A percentile compares a stretch with the other conserved stretches of the same genome.
phyloP scores from a whole-genome alignment of 2,888 invertebrate genomes.

The Polia nebulosa region DNA sequence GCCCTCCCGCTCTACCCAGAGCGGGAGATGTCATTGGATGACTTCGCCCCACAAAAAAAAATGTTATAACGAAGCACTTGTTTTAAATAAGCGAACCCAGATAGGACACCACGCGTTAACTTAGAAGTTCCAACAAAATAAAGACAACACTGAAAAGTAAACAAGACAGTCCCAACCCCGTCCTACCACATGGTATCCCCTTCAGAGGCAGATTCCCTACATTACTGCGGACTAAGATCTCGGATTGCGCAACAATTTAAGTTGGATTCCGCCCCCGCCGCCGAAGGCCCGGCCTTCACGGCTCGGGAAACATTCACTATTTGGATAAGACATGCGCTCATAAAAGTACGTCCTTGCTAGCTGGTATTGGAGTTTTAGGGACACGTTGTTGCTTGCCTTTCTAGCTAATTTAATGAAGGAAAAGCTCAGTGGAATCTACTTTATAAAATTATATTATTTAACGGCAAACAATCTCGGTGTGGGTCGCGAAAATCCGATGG shows the following conservation, averaged over 20 bases:
- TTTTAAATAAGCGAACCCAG: too few relatives aligned
- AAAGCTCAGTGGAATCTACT: background rate
- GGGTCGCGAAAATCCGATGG: too few relatives aligned
- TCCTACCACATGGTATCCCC: conserved; percentile 15
- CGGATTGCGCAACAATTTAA: conserved; percentile 77
- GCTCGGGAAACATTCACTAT: conserved; percentile 39
- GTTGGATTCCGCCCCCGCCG: conserved; percentile 64
- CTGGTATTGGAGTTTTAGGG: conserved; percentile 10
- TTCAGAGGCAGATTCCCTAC: conserved; percentile 60
- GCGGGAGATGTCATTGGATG: too few relatives aligned
- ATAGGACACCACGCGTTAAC: too few relatives aligned
- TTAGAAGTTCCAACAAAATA: too few relatives aligned
- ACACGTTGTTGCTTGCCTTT: background rate
- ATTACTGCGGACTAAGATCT: conserved; percentile 71
- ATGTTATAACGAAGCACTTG: too few relatives aligned
- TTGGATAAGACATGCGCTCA: conserved; percentile 44
- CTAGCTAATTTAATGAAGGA: background rate
- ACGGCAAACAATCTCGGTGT: too few relatives aligned
- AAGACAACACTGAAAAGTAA: background rate
- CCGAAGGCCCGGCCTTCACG: conserved; percentile 51
- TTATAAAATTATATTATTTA: too few relatives aligned
- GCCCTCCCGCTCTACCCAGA: too few relatives aligned
- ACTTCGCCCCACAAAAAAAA: too few relatives aligned
- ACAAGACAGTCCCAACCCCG: conserved; percentile 13
- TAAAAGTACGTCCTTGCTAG: background rate